phyloP scores from a whole-genome alignment of 1,140 invertebrate species.

The Trichoplusia ni region DNA sequence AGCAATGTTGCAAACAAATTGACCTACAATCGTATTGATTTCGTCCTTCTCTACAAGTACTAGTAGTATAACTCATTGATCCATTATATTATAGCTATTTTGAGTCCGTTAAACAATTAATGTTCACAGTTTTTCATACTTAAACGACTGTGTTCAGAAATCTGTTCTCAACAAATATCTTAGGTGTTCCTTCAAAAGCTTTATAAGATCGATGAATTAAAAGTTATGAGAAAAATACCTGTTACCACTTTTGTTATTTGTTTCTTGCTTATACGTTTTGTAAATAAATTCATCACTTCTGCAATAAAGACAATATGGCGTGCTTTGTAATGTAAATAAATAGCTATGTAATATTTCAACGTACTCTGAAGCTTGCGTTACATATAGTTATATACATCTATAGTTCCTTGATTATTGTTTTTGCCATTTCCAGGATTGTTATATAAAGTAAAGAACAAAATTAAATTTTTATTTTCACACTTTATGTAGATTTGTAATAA shows the following conservation, averaged over 20 bases:
- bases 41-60: too few relatives aligned
- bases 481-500: not conserved
- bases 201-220: conserved; percentile 8
- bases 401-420: conserved; percentile 14
- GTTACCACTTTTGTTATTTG: not conserved
- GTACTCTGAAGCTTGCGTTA: conserved; percentile 19
- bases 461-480: conserved; percentile 7
- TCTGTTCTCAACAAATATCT: not conserved
- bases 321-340: conserved; percentile 60
- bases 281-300: conserved; percentile 50
- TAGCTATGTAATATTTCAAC: conserved; percentile 34
- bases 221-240: conserved; percentile 1
- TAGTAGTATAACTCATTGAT: too few relatives aligned
- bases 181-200: conserved; percentile 8
- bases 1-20: too few relatives aligned
- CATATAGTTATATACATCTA: not conserved
- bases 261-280: conserved; percentile 31
- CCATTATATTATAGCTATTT: too few relatives aligned
- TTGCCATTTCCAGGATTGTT: conserved; percentile 14
- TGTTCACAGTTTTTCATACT: too few relatives aligned
- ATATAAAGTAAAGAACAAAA: conserved; percentile 1
- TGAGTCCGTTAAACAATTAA: too few relatives aligned
- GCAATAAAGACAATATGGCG: conserved; percentile 72
- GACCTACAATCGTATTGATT: too few relatives aligned
- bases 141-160: not conserved